phyloP scores from a whole-genome alignment of 2,888 invertebrate species.

The Eutolmus rufibarbis region DNA sequence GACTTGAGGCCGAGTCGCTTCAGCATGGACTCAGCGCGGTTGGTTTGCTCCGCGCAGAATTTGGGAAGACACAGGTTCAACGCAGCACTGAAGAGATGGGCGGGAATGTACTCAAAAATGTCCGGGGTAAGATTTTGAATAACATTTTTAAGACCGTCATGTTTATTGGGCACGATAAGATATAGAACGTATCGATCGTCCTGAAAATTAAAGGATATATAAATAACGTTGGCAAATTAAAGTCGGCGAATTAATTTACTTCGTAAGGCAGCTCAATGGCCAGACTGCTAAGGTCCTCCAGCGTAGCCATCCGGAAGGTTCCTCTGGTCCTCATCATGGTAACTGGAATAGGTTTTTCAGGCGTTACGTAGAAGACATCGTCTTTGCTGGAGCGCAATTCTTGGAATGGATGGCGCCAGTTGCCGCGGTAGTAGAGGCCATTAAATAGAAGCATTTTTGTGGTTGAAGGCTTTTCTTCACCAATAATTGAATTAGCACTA shows the following conservation, averaged over 20 bases:
- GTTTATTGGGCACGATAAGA: constrained; percentile 67
- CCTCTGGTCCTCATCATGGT: constrained; percentile 75
- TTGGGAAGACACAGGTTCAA: constrained; percentile 67
- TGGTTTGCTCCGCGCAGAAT: constrained; percentile 71
- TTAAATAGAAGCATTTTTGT: constrained; percentile 76
- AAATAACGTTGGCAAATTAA: not conserved
- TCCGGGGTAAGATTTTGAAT: not conserved
- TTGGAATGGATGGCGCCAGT: constrained; percentile 75
- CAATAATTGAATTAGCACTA: constrained; percentile 70
- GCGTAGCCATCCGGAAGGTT: constrained; percentile 68
- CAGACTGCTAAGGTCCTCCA: constrained; percentile 71
- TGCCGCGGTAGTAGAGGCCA: constrained; percentile 80
- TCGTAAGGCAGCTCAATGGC: constrained; percentile 78
- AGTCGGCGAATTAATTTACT: constrained; percentile 62
- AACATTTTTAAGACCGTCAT: constrained; percentile 62
- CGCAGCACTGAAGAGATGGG: constrained; percentile 52
- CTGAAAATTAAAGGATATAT: constrained; percentile 56
- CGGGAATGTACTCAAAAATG: not conserved
- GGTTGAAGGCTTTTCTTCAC: constrained; percentile 57
- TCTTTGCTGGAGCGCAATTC: constrained; percentile 57
- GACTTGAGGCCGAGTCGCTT: constrained; percentile 68
- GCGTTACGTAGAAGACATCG: constrained; percentile 71
- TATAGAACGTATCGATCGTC: constrained; percentile 69
- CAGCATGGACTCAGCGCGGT: constrained; percentile 69
- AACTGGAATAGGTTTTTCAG: constrained; percentile 68